Evolutionary conservation across 2,888 invertebrate species (phyloP), one percentile per base, ranked within the genome.

Genomic region (Anoncus sp.): DNA sequence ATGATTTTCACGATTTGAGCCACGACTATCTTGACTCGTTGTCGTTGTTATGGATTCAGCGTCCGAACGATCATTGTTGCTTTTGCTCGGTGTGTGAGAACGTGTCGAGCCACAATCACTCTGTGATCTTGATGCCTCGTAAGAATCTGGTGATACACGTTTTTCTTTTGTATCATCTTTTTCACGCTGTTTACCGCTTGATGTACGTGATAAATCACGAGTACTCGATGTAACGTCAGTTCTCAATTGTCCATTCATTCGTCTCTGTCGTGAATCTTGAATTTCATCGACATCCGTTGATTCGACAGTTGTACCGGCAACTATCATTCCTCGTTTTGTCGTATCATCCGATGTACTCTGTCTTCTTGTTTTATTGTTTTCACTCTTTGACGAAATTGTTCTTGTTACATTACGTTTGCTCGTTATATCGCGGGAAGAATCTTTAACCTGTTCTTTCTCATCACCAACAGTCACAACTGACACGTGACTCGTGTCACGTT

Each of bases 401-500:
- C 92, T 89, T 63, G 87, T 89, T 20, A 91, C 90, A 79, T 90
- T 92, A 66, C 89, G 90, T n/a, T 85, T 85, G 16, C 55, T 69
- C 18, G 62, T 3, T 14, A 81, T 80, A 53, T 85, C 73, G n/a
- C 88, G 86, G 47, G 93, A 93, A 38, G 96, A 96, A 91, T 96
- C 96, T 84, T 95, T 95, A 6, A 95, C 94, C 88, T 95, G 95
- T 31, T 96, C 95, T 79, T 92, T 92, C 86, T 96, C 96, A 85
- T 96, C 95, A 63, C 97, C 97, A 16, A 98, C 97, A 31, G 97
- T 97, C 78, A 98, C 97, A 75, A 98, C 97, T 0, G 97, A 97
- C 71, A 98, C 97, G 92, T 98, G 97, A 88, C 97, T 97, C 81
- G 96, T 97, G 91, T 97, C 97, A n/a, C 81, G 82, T 20, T 74